Base-by-base conservation (phyloP, 2,797 vertebrate species). In the Gadopsis bispinosus region DNA sequence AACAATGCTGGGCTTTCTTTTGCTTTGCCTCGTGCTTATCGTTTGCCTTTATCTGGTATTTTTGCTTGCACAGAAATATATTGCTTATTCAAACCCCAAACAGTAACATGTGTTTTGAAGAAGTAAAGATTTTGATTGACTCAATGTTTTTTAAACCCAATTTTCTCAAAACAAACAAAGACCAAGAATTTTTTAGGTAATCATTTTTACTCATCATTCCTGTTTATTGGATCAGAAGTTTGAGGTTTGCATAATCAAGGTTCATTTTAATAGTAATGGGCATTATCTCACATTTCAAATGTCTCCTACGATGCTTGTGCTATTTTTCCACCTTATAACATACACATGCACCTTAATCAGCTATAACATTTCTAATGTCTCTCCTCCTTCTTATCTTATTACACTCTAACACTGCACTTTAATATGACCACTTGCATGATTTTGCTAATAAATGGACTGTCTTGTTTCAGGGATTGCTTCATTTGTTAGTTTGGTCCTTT, bases 351-450 rank as follows among this genome's bases (percentile, higher is more conserved):
- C 41, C 41, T 7, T 10, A 60, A 19, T 47, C 45, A 62, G 53
- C 45, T 26, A 14, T 29, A 47, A 53, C 39, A 51, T 14, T 11
- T 62, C 13, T 73, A 35, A 61, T 77, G 19, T 60, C 5, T 77
- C 65, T 73, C 1, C 26, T 69, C 16, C 53, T 67, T 85, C 14
- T 53, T 64, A 4, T 54, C 8, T 56, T 77, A 22, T 10, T 17
- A 74, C 20, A 48, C 50, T 67, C 41, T 48, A 31, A 65, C 67
- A 64, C 73, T 76, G 62, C 53, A 75, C 55, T 63, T 56, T 48
- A 48, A 73, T 43, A 20, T 65, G 39, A 60, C 47, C 33, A 91
- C 82, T 87, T 93, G 86, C 95, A 94, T 94, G 81, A 77, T 78
- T 89, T 89, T 91, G 89, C 83, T 62, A 63, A 58, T 85, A 39